Evolutionary conservation across 2,797 vertebrate genomes (phyloP).

Genomic region (Ciconia nigra): DNA sequence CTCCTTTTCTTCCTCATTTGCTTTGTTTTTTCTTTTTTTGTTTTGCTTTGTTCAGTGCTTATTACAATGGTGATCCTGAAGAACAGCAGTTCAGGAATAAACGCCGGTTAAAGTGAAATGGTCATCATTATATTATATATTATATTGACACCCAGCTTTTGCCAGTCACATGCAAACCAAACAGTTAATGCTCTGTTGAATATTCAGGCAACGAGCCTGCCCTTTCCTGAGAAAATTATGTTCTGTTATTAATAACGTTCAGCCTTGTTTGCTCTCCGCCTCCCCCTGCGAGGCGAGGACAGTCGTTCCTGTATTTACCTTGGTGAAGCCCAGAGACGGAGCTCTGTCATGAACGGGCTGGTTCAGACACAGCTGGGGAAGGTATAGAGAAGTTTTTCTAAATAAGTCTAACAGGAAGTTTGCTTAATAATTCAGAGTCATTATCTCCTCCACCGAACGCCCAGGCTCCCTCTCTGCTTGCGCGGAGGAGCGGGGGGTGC

Average conservation of each 20-base stretch:
- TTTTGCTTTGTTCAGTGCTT: conserved; percentile 70
- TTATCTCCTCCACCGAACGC: background rate
- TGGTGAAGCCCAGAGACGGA: background rate
- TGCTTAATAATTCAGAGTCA: background rate
- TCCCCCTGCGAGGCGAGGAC: background rate
- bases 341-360: background rate
- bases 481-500: background rate
- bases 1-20: conserved; percentile 1
- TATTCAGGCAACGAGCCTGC: conserved; percentile 38
- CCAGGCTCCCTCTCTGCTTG: background rate
- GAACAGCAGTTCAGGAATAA: conserved; percentile 69
- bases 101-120: conserved; percentile 32
- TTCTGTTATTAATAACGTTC: background rate
- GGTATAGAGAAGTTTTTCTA: background rate
- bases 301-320: background rate
- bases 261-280: background rate
- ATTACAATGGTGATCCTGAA: conserved; percentile 69
- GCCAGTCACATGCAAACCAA: conserved; percentile 39
- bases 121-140: conserved; percentile 10
- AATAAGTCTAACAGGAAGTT: background rate
- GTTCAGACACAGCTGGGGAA: background rate
- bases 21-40: background rate
- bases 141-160: conserved; percentile 29
- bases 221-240: conserved; percentile 31
- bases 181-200: conserved; percentile 33